phyloP scores from a whole-genome alignment of 2,888 invertebrate species.

The Perithous albicinctus region DNA sequence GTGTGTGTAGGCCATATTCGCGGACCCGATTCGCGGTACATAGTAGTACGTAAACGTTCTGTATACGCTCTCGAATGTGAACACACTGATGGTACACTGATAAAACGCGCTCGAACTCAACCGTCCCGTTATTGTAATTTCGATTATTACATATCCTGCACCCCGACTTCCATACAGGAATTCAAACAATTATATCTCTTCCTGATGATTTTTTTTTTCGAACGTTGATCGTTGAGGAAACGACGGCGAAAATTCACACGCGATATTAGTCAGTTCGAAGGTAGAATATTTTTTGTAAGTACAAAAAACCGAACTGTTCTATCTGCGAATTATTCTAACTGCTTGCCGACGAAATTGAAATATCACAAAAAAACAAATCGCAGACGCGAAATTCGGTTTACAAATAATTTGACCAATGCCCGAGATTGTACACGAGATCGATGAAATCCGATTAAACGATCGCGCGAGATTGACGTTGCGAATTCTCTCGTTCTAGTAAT shows the following conservation, averaged over 20 bases:
- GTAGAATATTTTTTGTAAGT: no score
- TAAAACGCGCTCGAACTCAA: constrained; percentile 12
- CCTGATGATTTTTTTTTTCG: constrained; percentile 27
- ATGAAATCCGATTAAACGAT: constrained; percentile 66
- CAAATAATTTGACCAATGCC: constrained; percentile 12
- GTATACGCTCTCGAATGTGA: constrained; percentile 12
- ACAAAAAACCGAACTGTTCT: not conserved
- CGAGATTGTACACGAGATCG: constrained; percentile 39
- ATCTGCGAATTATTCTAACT: not conserved
- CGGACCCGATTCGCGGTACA: constrained; percentile 46
- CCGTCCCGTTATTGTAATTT: constrained; percentile 64
- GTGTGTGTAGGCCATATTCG: constrained; percentile 1
- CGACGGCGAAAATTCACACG: not conserved
- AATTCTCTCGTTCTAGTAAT: constrained; percentile 57
- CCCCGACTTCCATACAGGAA: constrained; percentile 11
- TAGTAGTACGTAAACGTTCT: constrained; percentile 22
- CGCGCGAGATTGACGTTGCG: constrained; percentile 59
- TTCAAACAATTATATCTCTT: constrained; percentile 40
- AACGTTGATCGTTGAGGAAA: constrained; percentile 23
- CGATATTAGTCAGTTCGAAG: not conserved
- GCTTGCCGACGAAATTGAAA: not conserved
- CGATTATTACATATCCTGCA: constrained; percentile 57
- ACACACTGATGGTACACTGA: constrained; percentile 24
- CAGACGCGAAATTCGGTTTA: not conserved
- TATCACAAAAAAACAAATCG: not conserved